Evolutionary conservation across 2,797 vertebrate species (phyloP).

Genomic region (Cynodonichthys magdalenae): DNA sequence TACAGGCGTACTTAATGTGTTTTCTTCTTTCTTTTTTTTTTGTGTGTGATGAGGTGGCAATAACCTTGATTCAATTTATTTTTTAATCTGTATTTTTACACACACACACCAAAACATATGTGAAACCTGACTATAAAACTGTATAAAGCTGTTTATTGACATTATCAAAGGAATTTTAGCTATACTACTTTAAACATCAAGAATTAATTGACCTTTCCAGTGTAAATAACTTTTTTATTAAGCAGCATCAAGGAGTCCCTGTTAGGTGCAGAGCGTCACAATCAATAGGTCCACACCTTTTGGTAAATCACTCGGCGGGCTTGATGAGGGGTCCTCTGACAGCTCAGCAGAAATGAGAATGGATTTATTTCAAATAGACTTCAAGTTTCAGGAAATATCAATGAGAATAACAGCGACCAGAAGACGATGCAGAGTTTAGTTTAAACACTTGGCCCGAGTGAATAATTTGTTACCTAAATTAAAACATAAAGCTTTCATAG

Average conservation of each 20-base stretch:
- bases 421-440: not conserved
- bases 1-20: too few relatives aligned
- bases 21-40: too few relatives aligned
- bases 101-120: too few relatives aligned
- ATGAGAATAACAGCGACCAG: slow-evolving; percentile 11
- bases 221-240: slow-evolving; percentile 44
- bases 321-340: slow-evolving; percentile 31
- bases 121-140: too few relatives aligned
- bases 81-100: too few relatives aligned
- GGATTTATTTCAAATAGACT: slow-evolving; percentile 45
- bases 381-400: not conserved
- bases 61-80: too few relatives aligned
- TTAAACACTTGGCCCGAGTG: not conserved
- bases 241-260: slow-evolving; percentile 44
- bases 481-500: too few relatives aligned
- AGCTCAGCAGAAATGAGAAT: slow-evolving; percentile 24
- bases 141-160: too few relatives aligned
- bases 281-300: slow-evolving; percentile 59
- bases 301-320: slow-evolving; percentile 42
- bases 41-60: too few relatives aligned
- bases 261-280: slow-evolving; percentile 50
- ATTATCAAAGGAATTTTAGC: too few relatives aligned
- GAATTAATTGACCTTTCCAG: slow-evolving; percentile 39
- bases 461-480: too few relatives aligned
- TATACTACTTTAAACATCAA: slow-evolving; percentile 5